phyloP scores from a whole-genome alignment of 2,797 vertebrate species.

The Acrossocheilus wenchowensis region DNA sequence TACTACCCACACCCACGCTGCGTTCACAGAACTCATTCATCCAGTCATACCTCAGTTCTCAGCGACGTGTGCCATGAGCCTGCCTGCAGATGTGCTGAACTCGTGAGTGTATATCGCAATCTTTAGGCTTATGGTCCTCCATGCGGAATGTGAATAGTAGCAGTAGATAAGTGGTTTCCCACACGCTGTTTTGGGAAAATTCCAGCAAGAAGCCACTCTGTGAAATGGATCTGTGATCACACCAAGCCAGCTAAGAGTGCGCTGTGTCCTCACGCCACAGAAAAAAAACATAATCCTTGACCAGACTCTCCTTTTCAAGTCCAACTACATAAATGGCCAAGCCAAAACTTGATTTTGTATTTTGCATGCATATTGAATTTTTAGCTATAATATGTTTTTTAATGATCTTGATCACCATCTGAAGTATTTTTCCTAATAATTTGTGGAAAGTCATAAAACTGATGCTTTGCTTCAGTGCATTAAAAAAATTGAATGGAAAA shows the following conservation, averaged over 20 bases:
- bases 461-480: background rate
- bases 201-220: background rate
- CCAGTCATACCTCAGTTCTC: background rate
- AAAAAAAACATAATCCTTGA: background rate
- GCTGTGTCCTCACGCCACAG: background rate
- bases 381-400: background rate
- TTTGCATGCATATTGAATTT: background rate
- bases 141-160: slow-evolving; percentile 19
- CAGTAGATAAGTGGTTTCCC: slow-evolving; percentile 32
- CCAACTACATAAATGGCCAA: background rate
- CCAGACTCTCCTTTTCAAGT: background rate
- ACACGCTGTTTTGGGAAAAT: background rate
- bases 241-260: background rate
- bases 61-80: background rate
- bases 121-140: background rate
- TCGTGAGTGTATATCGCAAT: background rate
- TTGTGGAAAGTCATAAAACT: background rate
- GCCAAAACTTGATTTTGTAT: background rate
- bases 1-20: background rate
- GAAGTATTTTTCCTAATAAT: background rate
- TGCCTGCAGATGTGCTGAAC: background rate
- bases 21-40: slow-evolving; percentile 13
- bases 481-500: background rate
- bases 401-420: background rate
- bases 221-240: slow-evolving; percentile 2